These are phyloP conservation scores for Sweltsa coloradensis DNA, from an alignment of 1,140 invertebrate genomes.

Conservation along the genomic window DNA sequence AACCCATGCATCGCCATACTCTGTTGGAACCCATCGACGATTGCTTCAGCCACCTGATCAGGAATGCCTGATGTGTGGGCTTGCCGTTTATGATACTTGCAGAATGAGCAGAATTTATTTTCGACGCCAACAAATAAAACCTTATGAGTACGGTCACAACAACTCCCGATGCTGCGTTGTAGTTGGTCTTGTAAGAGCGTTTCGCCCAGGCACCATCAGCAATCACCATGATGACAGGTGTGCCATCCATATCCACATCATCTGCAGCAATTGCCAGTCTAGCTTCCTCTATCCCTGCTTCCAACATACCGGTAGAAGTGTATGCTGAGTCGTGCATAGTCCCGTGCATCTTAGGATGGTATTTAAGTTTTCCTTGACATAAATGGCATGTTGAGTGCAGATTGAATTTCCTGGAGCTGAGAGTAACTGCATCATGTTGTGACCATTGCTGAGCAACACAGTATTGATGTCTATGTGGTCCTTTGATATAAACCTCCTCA, in stretches of 20 bases:
- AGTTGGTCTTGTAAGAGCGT: constrained; percentile 10
- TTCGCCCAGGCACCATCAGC: constrained; percentile 14
- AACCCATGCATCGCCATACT: too few species aligned
- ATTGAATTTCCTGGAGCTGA: constrained; percentile 3
- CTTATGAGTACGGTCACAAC: too few species aligned
- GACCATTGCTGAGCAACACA: too few species aligned
- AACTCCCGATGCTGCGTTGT: constrained; percentile 11
- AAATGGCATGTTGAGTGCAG: constrained; percentile 7
- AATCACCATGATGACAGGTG: constrained; percentile 10
- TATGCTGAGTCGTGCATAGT: neutral
- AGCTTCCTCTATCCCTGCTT: constrained; percentile 10
- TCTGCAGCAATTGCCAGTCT: constrained; percentile 7
- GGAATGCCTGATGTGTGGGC: too few species aligned
- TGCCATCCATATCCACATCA: constrained; percentile 11
- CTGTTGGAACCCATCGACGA: too few species aligned
- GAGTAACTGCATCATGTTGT: constrained; percentile 2
- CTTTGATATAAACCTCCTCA: too few species aligned
- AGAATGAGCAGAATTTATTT: too few species aligned
- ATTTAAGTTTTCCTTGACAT: constrained; percentile 8
- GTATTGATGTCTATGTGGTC: too few species aligned
- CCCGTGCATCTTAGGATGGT: neutral
- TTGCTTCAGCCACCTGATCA: too few species aligned
- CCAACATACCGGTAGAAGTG: constrained; percentile 1
- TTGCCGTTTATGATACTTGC: too few species aligned
- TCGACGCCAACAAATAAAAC: too few species aligned